Conservation (phyloP, 2,113 vertebrate genomes). For the Procavia capensis region DNA sequence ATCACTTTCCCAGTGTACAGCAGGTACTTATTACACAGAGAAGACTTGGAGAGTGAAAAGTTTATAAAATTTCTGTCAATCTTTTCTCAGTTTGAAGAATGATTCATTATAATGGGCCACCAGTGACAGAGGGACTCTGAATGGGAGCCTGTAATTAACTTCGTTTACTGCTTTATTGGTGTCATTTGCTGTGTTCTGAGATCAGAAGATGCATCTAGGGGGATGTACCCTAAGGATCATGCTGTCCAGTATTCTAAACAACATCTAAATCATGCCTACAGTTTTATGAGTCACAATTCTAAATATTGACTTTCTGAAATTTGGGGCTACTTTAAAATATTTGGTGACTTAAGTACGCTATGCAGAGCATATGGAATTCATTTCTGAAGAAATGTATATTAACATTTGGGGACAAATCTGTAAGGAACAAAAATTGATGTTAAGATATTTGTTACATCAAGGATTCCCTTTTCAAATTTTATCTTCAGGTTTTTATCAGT, state of each 20-base stretch:
- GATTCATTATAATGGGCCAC: constrained; percentile 86
- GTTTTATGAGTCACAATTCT: background rate
- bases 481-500: background rate
- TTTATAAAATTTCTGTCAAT: constrained; percentile 89
- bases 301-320: background rate
- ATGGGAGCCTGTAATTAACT: constrained; percentile 88
- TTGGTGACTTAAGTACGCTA: background rate
- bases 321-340: background rate
- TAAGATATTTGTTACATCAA: background rate
- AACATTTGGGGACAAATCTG: background rate
- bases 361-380: background rate
- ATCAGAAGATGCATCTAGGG: constrained; percentile 73
- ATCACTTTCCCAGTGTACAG: constrained; percentile 85
- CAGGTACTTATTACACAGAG: constrained; percentile 81
- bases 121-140: constrained; percentile 78
- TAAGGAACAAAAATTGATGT: background rate
- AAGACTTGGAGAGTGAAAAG: constrained; percentile 84
- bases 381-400: background rate
- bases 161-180: constrained; percentile 86
- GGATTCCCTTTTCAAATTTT: background rate
- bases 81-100: constrained; percentile 83
- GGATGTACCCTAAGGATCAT: constrained; percentile 66
- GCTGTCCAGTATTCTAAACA: constrained; percentile 55
- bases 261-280: constrained; percentile 34
- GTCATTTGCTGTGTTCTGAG: constrained; percentile 82